Evolutionary conservation across 2,888 invertebrate genomes (phyloP).

Genomic region (Trilocha varians): DNA sequence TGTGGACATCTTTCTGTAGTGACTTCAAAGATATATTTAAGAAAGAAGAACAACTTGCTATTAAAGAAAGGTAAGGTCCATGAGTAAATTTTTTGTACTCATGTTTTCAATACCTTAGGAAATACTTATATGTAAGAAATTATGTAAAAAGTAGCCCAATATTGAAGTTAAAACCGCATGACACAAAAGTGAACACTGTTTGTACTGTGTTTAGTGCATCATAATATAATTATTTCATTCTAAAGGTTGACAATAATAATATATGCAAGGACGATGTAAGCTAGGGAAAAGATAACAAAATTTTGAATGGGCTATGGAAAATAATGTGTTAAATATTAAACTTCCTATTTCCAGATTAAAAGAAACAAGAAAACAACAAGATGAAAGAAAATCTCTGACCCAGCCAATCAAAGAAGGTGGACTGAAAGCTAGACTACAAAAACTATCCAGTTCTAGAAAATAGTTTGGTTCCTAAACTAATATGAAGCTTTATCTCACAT

Average conservation of each 20-base stretch:
- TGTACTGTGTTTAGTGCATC: no score
- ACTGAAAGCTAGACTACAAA: slow-evolving; percentile 77
- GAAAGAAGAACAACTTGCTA: slow-evolving; percentile 87
- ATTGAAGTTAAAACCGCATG: no score
- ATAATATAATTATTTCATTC: no score
- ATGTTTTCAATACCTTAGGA: no score
- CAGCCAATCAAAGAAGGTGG: slow-evolving; percentile 78
- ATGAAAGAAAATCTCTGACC: slow-evolving; percentile 66
- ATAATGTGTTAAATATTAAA: background rate
- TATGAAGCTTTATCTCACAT: background rate
- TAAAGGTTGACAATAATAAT: no score
- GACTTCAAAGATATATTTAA: slow-evolving; percentile 98
- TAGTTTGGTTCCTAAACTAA: slow-evolving; percentile 11
- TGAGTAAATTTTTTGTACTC: no score
- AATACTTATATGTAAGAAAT: no score
- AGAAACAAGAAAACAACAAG: slow-evolving; percentile 74
- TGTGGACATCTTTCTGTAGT: slow-evolving; percentile 91
- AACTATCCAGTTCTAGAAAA: slow-evolving; percentile 60
- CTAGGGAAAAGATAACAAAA: no score
- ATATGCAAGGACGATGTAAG: no score
- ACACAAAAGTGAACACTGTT: no score
- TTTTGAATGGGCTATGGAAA: background rate
- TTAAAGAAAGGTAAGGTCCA: slow-evolving; percentile 89
- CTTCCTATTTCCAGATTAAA: slow-evolving; percentile 65
- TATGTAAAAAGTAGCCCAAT: no score